Conservation (phyloP, 2,113 vertebrate species). For the Dolichotis patagonum region DNA sequence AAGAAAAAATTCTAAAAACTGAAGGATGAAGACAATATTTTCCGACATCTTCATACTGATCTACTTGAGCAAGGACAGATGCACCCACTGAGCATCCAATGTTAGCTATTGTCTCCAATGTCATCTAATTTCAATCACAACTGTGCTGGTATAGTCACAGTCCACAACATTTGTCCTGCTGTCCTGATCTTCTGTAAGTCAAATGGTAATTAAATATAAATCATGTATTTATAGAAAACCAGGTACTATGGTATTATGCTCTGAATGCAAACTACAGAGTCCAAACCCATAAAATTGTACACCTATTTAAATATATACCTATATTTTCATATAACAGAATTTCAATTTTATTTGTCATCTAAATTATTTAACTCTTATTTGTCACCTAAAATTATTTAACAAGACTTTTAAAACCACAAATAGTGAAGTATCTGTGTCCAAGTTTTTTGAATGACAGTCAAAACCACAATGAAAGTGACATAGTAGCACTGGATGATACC, state of each 20-base stretch:
- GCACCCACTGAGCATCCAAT: not conserved
- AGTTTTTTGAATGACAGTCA: not conserved
- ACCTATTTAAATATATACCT: not conserved
- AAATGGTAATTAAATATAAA: not conserved
- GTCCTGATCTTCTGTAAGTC: not conserved
- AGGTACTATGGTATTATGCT: not conserved
- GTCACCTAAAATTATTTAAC: not conserved
- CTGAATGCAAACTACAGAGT: not conserved
- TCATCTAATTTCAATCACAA: not conserved
- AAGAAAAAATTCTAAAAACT: not conserved
- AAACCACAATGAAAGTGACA: constrained; percentile 7
- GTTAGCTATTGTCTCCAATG: not conserved
- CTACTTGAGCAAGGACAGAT: not conserved
- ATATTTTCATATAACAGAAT: not conserved
- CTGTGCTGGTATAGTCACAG: not conserved
- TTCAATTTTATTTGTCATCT: not conserved
- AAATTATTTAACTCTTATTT: no score
- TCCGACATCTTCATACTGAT: not conserved
- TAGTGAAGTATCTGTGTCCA: not conserved
- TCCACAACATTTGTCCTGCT: not conserved
- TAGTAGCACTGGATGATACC: not conserved
- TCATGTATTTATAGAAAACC: not conserved
- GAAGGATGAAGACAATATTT: not conserved
- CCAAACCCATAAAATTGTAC: not conserved
- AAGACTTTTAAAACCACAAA: not conserved